Percentiles rank a stretch among this genome's conserved stretches.
These are phyloP conservation scores for Cactoblastis cactorum DNA, from an alignment of 2,888 invertebrate species.

Conservation along the genomic window DNA sequence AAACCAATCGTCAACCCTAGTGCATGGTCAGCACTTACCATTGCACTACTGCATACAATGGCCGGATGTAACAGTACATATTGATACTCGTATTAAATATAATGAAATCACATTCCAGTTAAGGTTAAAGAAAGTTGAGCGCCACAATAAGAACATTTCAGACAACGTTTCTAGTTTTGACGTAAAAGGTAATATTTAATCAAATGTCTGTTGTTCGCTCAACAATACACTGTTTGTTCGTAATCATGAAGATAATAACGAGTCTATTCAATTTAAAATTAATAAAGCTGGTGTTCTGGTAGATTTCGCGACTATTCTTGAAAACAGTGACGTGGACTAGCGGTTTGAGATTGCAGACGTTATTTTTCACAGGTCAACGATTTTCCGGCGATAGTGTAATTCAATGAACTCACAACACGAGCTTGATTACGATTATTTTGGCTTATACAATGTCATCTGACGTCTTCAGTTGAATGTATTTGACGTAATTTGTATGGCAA, in stretches of 20 bases:
- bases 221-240: slow-evolving; percentile 7
- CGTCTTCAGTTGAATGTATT: background rate
- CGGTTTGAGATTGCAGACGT: background rate
- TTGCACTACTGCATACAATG: no score
- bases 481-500: background rate
- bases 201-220: background rate
- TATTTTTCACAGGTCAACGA: background rate
- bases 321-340: background rate
- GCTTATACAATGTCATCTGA: background rate
- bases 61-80: no score
- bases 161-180: background rate
- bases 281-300: slow-evolving; percentile 27
- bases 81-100: background rate
- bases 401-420: background rate
- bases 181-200: slow-evolving; percentile 7
- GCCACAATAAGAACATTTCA: background rate
- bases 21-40: no score
- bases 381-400: background rate
- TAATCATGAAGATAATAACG: background rate
- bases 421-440: background rate
- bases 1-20: no score
- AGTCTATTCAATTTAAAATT: slow-evolving; percentile 25
- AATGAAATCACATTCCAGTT: background rate
- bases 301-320: background rate
- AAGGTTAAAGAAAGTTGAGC: background rate